Evolutionary conservation across 2,888 invertebrate genomes (phyloP).

Genomic region (Aromia moschata): DNA sequence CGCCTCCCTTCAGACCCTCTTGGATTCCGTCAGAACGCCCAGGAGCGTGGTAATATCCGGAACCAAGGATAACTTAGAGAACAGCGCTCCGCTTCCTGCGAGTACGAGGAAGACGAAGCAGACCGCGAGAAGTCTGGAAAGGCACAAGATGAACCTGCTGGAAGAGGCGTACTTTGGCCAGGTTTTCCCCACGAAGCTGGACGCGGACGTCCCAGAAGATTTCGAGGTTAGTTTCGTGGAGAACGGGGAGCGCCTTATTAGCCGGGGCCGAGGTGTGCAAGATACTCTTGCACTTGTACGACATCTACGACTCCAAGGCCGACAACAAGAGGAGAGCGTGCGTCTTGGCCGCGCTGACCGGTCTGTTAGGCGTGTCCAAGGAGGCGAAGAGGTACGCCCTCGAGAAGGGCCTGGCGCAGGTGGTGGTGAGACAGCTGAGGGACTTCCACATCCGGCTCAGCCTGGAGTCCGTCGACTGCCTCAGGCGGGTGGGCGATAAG

Average conservation of each 20-base stretch:
- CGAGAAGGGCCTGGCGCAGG: constrained; percentile 56
- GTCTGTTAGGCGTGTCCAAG: constrained; percentile 62
- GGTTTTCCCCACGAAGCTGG: constrained; percentile 29
- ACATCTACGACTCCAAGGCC: constrained; percentile 59
- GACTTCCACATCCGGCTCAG: constrained; percentile 63
- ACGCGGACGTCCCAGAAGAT: constrained; percentile 27
- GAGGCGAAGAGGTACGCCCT: constrained; percentile 64
- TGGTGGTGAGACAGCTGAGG: constrained; percentile 61
- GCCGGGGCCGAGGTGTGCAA: constrained; percentile 64
- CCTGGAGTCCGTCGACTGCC: constrained; percentile 63
- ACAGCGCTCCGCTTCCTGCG: not conserved
- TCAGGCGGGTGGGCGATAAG: constrained; percentile 60
- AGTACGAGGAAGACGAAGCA: constrained; percentile 15
- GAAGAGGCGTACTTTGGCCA: constrained; percentile 52
- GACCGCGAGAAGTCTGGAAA: constrained; percentile 15
- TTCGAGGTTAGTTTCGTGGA: constrained; percentile 42
- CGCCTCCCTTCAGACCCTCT: constrained; percentile 47
- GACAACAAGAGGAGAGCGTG: constrained; percentile 59
- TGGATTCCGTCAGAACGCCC: constrained; percentile 53
- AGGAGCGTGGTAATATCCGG: constrained; percentile 39
- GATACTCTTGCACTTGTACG: constrained; percentile 62
- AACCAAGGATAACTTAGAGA: constrained; percentile 30
- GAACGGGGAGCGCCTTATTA: constrained; percentile 36
- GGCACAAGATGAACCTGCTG: constrained; percentile 43
- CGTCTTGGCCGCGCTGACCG: constrained; percentile 61